Percentiles rank a stretch among this genome's conserved stretches.
These are phyloP conservation scores for Margarornis squamiger DNA, from an alignment of 2,797 vertebrate species.

Conservation along the genomic window DNA sequence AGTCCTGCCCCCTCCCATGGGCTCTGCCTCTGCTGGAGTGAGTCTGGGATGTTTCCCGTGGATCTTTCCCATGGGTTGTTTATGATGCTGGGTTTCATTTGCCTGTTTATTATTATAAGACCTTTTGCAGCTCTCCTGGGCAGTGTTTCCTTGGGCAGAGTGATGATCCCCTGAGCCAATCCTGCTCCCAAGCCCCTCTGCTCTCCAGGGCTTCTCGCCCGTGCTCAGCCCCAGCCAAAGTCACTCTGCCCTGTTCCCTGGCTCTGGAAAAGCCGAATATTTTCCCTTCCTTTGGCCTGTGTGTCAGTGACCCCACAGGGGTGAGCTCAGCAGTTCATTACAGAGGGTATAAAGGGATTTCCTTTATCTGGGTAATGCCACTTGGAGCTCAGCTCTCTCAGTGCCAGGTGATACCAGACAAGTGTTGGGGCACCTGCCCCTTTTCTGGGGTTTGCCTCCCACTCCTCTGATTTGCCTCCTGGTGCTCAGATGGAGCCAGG, in stretches of 20 bases:
- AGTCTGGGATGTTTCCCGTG: background rate
- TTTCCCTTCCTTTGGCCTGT: background rate
- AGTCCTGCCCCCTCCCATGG: background rate
- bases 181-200: too few species aligned
- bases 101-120: background rate
- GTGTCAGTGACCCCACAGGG: rapidly evolving
- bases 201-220: too few species aligned
- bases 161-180: too few species aligned
- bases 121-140: too few species aligned
- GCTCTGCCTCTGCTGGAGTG: rapidly evolving
- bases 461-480: background rate
- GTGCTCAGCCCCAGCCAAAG: too few species aligned
- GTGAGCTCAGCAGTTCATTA: background rate
- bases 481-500: background rate
- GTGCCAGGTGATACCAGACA: background rate
- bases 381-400: background rate
- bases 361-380: background rate
- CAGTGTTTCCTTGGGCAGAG: too few species aligned
- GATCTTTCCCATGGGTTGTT: background rate
- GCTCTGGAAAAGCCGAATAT: too few species aligned
- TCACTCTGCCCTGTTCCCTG: too few species aligned
- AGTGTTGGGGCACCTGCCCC: background rate
- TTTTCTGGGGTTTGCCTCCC: background rate
- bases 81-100: background rate
- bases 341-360: background rate